Base-by-base conservation (phyloP, 2,113 vertebrate genomes). In the Scortum barcoo region DNA sequence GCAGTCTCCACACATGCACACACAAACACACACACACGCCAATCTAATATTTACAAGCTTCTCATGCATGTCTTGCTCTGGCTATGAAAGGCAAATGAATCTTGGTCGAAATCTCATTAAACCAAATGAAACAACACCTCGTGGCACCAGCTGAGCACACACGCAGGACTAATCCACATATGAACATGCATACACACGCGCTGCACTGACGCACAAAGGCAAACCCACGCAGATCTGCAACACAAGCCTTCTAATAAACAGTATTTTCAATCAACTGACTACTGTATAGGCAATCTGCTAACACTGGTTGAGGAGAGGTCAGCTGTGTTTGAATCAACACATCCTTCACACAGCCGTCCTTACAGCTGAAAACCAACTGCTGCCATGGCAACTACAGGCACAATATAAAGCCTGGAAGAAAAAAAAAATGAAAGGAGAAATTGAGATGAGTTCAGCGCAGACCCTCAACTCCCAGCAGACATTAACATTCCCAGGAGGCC, bases 21-120 rank as follows among this genome's bases (percentile, higher is more conserved):
- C 46, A 72, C 38, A 30, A 57, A 72, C 40, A 78, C 58, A 80
- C 30, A 68, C 46, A 66, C 38, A 78, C 46, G 38, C 17, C 30
- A 71, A 88, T 91, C 54, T 87, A 86, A 90, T 93, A 91, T 93
- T 91, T 53, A 89, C 86, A 86, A 77, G 62, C 83, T 86, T 68
- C 80, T 79, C 63, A 17, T 80, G 77, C 83, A 78, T 88, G 75
- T 86, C 76, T 26, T 38, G 66, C 71, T 63, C 70, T 42, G 50
- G 26, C 60, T 76, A 81, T 86, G 87, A 89, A 87, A 80, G 71
- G 80, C 60, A 93, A 93, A 93, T 91, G 76, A 89, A 74, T 88
- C 82, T 93, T 93, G 92, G 91, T 93, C 90, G 91, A 94, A 95
- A 95, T 94, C 93, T 95, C 93, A 95, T 95, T 95, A 95, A 91